Evolutionary conservation across 2,888 invertebrate genomes (phyloP).

Genomic region (Luperina nickerlii): DNA sequence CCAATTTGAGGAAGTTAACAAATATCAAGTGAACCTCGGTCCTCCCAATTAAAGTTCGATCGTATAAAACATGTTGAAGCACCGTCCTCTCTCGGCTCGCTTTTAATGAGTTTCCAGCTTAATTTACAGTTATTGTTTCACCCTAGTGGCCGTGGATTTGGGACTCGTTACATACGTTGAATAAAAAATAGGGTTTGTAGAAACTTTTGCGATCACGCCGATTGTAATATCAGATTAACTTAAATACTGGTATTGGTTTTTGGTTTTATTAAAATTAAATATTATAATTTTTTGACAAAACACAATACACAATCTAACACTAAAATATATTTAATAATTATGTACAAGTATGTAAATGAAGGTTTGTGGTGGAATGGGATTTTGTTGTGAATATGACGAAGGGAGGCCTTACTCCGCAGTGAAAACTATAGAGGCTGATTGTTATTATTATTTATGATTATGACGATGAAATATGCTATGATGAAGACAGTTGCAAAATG

Average conservation of each 20-base stretch:
- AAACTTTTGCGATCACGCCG: constrained; percentile 73
- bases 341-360: not conserved
- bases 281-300: not conserved
- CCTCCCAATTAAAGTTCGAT: constrained; percentile 84
- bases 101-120: constrained; percentile 88
- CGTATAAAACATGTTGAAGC: constrained; percentile 77
- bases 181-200: constrained; percentile 75
- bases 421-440: not conserved
- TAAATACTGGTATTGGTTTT: constrained; percentile 49
- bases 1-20: constrained; percentile 66
- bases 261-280: constrained; percentile 17
- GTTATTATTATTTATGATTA: not conserved
- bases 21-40: constrained; percentile 69
- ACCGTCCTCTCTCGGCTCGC: constrained; percentile 67
- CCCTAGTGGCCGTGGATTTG: constrained; percentile 79
- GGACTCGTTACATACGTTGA: constrained; percentile 77
- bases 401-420: not conserved
- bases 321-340: not conserved
- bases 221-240: constrained; percentile 69
- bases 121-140: constrained; percentile 89
- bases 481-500: not conserved
- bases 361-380: not conserved
- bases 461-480: not conserved
- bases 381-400: not conserved
- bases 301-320: not conserved